Base-by-base conservation (phyloP, 1,140 invertebrate species). In the Thaumatotibia leucotreta region DNA sequence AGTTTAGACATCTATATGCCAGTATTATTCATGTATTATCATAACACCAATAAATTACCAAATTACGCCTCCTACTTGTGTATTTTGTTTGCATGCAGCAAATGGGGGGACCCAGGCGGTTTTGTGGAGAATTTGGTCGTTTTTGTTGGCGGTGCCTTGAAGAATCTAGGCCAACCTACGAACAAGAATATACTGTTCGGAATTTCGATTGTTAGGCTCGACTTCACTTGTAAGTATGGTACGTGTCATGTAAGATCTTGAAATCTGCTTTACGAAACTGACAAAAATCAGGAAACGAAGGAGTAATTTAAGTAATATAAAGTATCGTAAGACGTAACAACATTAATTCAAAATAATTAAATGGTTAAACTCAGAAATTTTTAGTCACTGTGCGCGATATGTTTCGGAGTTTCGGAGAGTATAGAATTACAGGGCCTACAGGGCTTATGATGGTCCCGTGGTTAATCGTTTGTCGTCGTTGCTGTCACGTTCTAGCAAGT, bases 1-100 rank as follows among this genome's bases (percentile, higher is more conserved):
- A n/a, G n/a, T n/a, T n/a, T n/a, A 35, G n/a, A 11, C 11, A n/a
- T 39, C 35, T 14, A 39, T 20, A 45, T 45, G 39, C 39, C 39
- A 45, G 39, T 58, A 58, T 5, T 24, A 11, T 8, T 58, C 24
- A 58, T 58, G n/a, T 58, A 58, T 27, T 2, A 27, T 58, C 11
- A n/a, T 27, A 58, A 58, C 61, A 76, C 66, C 32, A 67, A 72
- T 63, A 67, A 64, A 61, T 73, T 85, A 82, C 74, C 54, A 66
- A 73, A 65, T 68, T 72, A 74, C 70, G 74, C 76, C 72, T 83
- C 76, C 82, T 89, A 88, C 76, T 87, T 88, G 80, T 82, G 77
- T 80, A 89, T 84, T 86, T 88, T 88, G 83, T 88, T 86, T 83
- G 84, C 82, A 80, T 90, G 86, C 69, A 90, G 84, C 82, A 90